Evolutionary conservation across 2,888 invertebrate genomes (phyloP), one percentile per base, ranked within the genome.

Genomic region (Electrophaes corylata): DNA sequence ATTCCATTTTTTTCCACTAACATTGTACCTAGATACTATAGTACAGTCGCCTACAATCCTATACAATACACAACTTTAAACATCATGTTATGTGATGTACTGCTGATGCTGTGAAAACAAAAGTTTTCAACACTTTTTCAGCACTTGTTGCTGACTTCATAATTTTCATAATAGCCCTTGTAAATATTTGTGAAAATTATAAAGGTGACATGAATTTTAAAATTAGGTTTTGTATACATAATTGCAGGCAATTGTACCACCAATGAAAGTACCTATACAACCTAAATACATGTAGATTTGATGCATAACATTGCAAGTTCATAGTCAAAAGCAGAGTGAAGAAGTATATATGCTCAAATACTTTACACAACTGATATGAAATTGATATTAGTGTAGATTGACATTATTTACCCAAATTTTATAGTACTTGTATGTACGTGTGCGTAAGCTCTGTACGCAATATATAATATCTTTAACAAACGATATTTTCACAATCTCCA

Each of bases 321-420:
- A 46, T 51, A 53, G 44, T 62, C 59, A 65, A 64, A 62, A 65
- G 62, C 59, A 61, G 64, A 43, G 51, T 56, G 60, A 60, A 57
- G 61, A 79, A 81, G 46, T 72, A 75, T 8, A 6, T 29, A 29
- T n/a, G 76, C 74, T 73, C 76, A 76, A 73, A 76, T 75, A 70
- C 75, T 76, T 72, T 79, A 77, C 62, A 76, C 75, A 71, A 76
- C 73, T 88, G 90, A 90, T 91, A 91, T 91, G 90, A 88, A 88
- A 88, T 88, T 86, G 88, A 88, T 91, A 89, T 87, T 75, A 81
- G 74, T 70, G 73, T 75, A 76, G 83, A 90, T 88, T 89, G 88
- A 90, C 88, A 83, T 87, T 80, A 83, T 82, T 86, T 86, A 85
- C 81, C 83, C 82, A 84, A 63, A 66, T 70, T 66, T 60, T 68